A percentile compares a stretch with the other conserved stretches of the same genome.
Conservation (phyloP, 2,888 invertebrate species). For the Drosophila greeni region DNA sequence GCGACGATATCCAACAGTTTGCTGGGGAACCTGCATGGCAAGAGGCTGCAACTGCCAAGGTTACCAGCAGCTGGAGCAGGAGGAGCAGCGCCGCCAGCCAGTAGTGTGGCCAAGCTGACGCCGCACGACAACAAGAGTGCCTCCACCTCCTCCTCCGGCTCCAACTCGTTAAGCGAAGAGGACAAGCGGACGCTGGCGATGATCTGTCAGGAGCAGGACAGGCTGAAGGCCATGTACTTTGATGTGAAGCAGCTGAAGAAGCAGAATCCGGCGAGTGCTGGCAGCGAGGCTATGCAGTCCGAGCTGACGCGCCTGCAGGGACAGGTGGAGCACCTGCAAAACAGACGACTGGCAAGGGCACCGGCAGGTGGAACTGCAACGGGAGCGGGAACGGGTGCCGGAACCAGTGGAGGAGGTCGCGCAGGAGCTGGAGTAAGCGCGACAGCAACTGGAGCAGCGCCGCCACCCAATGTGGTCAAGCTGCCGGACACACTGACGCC, state of each 20-base stretch:
- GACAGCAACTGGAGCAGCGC: conserved; percentile 30
- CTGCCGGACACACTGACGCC: conserved; percentile 77
- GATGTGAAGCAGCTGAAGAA: not conserved
- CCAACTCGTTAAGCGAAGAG: not conserved
- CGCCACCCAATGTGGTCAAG: conserved; percentile 76
- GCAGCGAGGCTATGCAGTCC: not conserved
- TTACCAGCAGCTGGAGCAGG: conserved; percentile 62
- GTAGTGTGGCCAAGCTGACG: conserved; percentile 76
- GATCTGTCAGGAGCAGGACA: not conserved
- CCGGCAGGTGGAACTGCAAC: conserved; percentile 70
- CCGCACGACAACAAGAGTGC: conserved; percentile 80
- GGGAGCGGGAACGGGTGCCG: conserved; percentile 43
- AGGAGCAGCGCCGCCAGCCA: conserved; percentile 60
- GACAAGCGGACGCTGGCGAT: not conserved
- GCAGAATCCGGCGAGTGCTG: not conserved
- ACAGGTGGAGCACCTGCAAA: not conserved
- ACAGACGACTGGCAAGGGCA: conserved; percentile 50
- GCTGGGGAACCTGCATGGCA: conserved; percentile 27
- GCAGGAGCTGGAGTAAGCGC: too few species aligned
- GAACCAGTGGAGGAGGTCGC: too few species aligned
- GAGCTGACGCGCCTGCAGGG: not conserved
- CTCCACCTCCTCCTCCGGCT: not conserved
- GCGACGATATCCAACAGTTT: conserved; percentile 19
- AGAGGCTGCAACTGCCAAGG: conserved; percentile 46
- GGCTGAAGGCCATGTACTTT: accelerated